Evolutionary conservation across 1,140 invertebrate species (phyloP), one percentile per base, ranked within the genome.

Genomic region (Musca domestica): DNA sequence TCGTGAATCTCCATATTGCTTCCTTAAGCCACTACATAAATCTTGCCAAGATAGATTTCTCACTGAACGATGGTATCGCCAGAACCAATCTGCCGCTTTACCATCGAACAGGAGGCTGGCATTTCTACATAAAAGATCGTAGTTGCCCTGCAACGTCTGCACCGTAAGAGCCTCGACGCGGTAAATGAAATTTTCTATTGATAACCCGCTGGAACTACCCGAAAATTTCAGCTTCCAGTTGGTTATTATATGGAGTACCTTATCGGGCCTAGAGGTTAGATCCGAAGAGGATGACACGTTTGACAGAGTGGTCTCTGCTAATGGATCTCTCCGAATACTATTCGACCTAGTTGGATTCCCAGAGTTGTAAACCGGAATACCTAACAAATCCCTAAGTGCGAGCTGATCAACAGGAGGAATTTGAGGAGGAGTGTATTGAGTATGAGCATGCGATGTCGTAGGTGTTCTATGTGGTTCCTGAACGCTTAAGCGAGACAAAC

Each of bases 151-250:
- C n/a, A n/a, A n/a, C n/a, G n/a, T n/a, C n/a, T n/a, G n/a, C n/a
- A n/a, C n/a, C 14, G 66, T 56, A n/a, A 41, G 14, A 2, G 30
- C 22, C n/a, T 56, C 46, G 3, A 54, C 27, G 56, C 66, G 27
- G 22, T 67, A 67, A 19, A 67, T 41, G n/a, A 67, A 58, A 14
- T 30, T 48, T 7, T 67, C 52, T 2, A 67, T 20, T 3, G 51
- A 41, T 10, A 67, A 19, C 15, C 22, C 52, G 15, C 56, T 48
- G 4, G 23, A 20, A 6, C 12, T 30, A 2, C 52, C 66, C 22
- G 22, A 22, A 19, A 67, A 67, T 58, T 22, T 58, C n/a, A 67
- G 4, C n/a, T 67, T 51, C 66, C 66, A 67, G 19, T 67, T 67
- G n/a, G n/a, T n/a, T 9, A 67, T 65, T 47, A 65, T 19, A 41